These are phyloP conservation scores for Valencia hispanica DNA, from an alignment of 2,797 vertebrate species.

Conservation along the genomic window DNA sequence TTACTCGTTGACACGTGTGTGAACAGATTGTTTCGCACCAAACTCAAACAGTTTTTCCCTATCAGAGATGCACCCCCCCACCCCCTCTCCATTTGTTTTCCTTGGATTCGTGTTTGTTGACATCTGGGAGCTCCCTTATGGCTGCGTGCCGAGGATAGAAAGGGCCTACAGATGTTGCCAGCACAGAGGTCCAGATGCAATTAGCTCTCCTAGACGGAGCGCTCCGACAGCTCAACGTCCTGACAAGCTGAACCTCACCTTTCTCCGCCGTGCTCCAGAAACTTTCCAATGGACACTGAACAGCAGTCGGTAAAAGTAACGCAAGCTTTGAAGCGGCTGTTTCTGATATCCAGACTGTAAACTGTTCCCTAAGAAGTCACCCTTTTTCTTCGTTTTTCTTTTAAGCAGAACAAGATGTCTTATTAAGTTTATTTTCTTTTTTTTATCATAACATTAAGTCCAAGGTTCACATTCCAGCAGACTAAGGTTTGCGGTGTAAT, in stretches of 20 bases:
- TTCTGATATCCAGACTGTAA: not conserved
- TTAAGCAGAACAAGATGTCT: constrained; percentile 27
- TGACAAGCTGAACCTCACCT: constrained; percentile 64
- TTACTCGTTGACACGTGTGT: constrained; percentile 8
- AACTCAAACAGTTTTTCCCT: constrained; percentile 16
- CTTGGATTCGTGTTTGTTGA: constrained; percentile 47
- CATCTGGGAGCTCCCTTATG: constrained; percentile 79
- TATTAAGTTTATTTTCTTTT: constrained; percentile 48
- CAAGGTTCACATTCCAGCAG: constrained; percentile 40
- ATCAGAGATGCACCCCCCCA: constrained; percentile 5
- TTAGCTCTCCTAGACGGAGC: constrained; percentile 66
- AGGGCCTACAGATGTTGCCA: constrained; percentile 79
- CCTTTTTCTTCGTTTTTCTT: constrained; percentile 15
- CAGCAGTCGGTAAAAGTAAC: not conserved
- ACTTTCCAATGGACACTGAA: constrained; percentile 14
- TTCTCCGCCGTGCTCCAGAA: constrained; percentile 21
- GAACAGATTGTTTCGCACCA: constrained; percentile 23
- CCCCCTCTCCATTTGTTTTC: constrained; percentile 46
- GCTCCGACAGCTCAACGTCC: constrained; percentile 37
- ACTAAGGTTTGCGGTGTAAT: constrained; percentile 34
- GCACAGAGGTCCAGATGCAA: constrained; percentile 72
- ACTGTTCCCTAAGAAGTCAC: constrained; percentile 14
- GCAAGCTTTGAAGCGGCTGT: constrained; percentile 9
- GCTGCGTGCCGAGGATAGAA: constrained; percentile 56
- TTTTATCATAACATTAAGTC: constrained; percentile 29